These are phyloP conservation scores for Apodemus sylvaticus DNA, from an alignment of 2,113 vertebrate species.

Conservation along the genomic window DNA sequence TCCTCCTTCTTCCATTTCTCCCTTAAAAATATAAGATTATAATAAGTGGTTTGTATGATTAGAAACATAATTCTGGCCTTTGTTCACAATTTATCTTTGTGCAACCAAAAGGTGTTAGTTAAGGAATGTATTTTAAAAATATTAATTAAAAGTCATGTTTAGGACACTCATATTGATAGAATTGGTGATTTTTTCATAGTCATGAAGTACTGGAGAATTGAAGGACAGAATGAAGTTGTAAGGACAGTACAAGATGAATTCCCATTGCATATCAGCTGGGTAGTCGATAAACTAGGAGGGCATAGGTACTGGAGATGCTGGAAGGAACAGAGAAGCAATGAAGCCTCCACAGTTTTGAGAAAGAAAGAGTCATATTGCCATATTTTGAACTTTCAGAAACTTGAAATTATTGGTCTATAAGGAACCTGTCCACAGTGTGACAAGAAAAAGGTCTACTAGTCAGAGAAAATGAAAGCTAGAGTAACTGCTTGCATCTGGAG, in stretches of 20 bases:
- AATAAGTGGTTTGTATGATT: neutral
- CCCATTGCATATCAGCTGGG: neutral
- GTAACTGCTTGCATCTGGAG: neutral
- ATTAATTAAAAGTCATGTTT: neutral
- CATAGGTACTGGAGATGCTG: neutral
- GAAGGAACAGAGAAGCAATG: neutral
- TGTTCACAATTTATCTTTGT: constrained; percentile 16
- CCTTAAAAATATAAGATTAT: neutral
- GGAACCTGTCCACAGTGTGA: neutral
- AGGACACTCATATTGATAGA: neutral
- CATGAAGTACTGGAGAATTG: neutral
- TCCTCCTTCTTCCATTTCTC: fast-evolving
- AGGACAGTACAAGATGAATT: neutral
- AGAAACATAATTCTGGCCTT: constrained; percentile 13
- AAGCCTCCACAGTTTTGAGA: neutral
- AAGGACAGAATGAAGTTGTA: neutral
- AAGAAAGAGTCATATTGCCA: neutral
- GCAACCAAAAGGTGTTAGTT: neutral
- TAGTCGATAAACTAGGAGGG: neutral
- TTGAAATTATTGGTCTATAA: neutral
- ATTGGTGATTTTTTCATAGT: neutral
- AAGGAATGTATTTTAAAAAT: constrained; percentile 1
- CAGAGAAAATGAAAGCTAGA: constrained; percentile 6
- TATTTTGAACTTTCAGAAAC: neutral
- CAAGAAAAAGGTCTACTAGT: constrained; percentile 3